Base-by-base conservation (phyloP, 2,888 invertebrate species). In the Atrina japonica region DNA sequence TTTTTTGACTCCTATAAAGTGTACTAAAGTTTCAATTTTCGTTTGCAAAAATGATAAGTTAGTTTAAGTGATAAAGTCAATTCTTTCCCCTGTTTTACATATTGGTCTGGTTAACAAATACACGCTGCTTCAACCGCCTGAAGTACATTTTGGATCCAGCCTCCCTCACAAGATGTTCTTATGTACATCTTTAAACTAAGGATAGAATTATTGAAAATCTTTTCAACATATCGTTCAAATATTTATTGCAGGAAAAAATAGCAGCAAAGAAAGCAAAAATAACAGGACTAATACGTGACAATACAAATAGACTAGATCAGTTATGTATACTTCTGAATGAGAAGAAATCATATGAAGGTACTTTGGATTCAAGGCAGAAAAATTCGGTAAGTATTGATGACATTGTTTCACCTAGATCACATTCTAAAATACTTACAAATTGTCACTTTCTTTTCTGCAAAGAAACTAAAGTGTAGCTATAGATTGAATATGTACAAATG, bases 281-380 rank as follows among this genome's bases (percentile, higher is more conserved):
- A 30, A 88, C 88, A 35, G 76, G 77, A 11, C 60, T 88, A 70
- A 87, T 88, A 3, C 67, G 85, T 50, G 88, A 89, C 60, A 90
- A 90, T 76, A 90, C 90, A 18, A 77, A 83, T 41, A 77, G 84
- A 27, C 77, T 90, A 47, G 85, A 88, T 14, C 89, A 90, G 72
- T 78, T 89, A 45, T 86, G 86, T 65, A 82, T 88, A 76, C 75
- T 90, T 55, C 69, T 86, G 29, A 81, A 76, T 29, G 88, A 90
- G 66, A 83, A 86, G 73, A 85, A 85, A 56, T 69, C 74, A 0
- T 84, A 83, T 16, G 89, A 90, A 72, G 75, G 72, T 25, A 74
- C 80, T 18, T 81, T 90, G 18, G 86, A 90, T 68, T 81, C 86
- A 3, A 77, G 88, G 63, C 90, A 90, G 83, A 89, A 85, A 80